These are phyloP conservation scores for Hypocryptadius cinnamomeus DNA, from an alignment of 2,113 vertebrate genomes.

Conservation along the genomic window DNA sequence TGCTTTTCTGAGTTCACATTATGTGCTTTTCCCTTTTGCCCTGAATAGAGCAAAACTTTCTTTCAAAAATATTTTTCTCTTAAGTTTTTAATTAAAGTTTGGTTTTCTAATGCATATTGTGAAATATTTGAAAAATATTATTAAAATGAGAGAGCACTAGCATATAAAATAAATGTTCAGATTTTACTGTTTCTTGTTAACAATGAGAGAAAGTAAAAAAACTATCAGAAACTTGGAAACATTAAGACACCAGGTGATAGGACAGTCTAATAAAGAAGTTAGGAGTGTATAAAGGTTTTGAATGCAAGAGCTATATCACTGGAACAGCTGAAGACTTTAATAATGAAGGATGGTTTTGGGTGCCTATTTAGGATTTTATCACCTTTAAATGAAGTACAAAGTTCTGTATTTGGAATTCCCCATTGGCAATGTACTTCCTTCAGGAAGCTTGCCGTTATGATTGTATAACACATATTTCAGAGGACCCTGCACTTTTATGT, in stretches of 20 bases:
- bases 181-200: not conserved
- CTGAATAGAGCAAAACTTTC: slow-evolving; percentile 13
- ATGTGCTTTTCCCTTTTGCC: not conserved
- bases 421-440: not conserved
- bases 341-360: not conserved
- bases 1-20: slow-evolving; percentile 26
- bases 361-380: not conserved
- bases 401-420: not conserved
- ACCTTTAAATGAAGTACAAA: not conserved
- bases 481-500: not conserved
- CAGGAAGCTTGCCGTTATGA: not conserved
- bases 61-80: not conserved
- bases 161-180: not conserved
- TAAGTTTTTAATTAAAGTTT: not conserved
- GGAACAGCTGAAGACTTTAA: not conserved
- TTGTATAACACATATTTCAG: not conserved
- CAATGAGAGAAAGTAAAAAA: not conserved
- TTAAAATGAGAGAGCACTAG: not conserved
- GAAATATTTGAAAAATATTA: not conserved
- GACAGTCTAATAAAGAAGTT: not conserved
- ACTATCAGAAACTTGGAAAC: not conserved
- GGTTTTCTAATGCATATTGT: not conserved
- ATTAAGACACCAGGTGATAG: not conserved
- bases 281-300: not conserved
- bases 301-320: not conserved